A percentile compares a stretch with the other conserved stretches of the same genome.
phyloP scores from a whole-genome alignment of 2,797 vertebrate species.

The Chromobotia macracanthus region DNA sequence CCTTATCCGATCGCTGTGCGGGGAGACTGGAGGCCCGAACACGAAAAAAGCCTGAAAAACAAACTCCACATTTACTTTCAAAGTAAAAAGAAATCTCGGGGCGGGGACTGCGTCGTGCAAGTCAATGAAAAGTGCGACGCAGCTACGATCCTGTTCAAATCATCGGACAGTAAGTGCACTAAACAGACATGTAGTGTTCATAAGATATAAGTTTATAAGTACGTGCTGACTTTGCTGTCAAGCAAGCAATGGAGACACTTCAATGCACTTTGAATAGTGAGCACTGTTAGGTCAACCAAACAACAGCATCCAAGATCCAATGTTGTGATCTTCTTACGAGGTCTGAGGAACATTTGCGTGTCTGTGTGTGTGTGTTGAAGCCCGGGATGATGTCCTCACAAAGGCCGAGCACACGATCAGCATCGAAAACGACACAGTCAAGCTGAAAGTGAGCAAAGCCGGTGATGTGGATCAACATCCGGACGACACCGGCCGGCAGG shows the following conservation, averaged over 20 bases:
- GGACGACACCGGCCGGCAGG: neutral
- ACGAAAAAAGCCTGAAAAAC: constrained; percentile 52
- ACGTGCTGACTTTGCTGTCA: neutral
- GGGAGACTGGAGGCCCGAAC: constrained; percentile 62
- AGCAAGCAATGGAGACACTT: neutral
- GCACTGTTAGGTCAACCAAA: no score
- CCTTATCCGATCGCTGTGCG: constrained; percentile 62
- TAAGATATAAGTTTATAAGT: no score
- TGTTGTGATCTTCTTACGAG: neutral
- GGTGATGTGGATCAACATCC: neutral
- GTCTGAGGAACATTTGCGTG: neutral
- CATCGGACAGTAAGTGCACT: constrained; percentile 65
- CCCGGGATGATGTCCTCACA: constrained; percentile 29
- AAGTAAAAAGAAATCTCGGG: constrained; percentile 71
- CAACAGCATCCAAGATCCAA: no score
- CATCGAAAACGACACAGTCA: constrained; percentile 17
- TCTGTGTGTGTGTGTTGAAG: constrained; percentile 23
- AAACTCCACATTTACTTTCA: constrained; percentile 76
- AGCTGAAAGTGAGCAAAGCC: constrained; percentile 38
- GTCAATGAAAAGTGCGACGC: constrained; percentile 41
- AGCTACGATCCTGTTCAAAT: constrained; percentile 66
- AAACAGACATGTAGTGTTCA: neutral
- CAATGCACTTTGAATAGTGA: neutral
- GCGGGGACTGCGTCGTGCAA: constrained; percentile 72
- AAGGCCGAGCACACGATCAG: constrained; percentile 40